These are phyloP conservation scores for Gymnocheta viridis DNA, from an alignment of 2,888 invertebrate genomes.

Conservation along the genomic window DNA sequence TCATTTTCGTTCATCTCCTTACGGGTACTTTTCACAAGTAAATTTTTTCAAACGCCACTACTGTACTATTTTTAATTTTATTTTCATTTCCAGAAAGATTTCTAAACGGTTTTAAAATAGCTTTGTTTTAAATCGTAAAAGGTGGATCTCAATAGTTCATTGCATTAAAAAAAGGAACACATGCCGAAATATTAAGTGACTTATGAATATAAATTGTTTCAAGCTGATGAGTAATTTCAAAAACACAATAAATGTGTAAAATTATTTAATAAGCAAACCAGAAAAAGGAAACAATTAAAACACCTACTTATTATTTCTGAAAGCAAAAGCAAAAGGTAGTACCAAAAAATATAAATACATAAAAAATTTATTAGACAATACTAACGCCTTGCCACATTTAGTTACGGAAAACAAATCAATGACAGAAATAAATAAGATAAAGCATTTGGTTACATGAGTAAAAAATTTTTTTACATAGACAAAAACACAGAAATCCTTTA, in stretches of 20 bases:
- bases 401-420: conserved; percentile 38
- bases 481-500: conserved; percentile 2
- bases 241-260: conserved; percentile 25
- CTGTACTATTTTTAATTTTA: background rate
- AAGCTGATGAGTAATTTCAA: background rate
- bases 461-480: background rate
- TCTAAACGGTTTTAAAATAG: background rate
- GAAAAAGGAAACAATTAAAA: conserved; percentile 44
- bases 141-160: background rate
- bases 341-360: conserved; percentile 19
- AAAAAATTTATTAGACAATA: conserved; percentile 62
- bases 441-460: conserved; percentile 22
- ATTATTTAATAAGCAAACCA: background rate
- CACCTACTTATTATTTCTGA: conserved; percentile 13
- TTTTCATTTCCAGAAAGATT: background rate
- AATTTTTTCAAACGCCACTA: too few species aligned
- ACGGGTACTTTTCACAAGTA: too few species aligned
- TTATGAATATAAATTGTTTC: conserved; percentile 8
- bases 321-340: background rate
- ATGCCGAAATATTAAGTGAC: background rate
- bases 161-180: background rate
- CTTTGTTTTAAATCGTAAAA: background rate
- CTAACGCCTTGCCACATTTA: conserved; percentile 57
- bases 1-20: too few species aligned
- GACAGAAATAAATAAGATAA: background rate